These are phyloP conservation scores for Aleiodes testaceus DNA, from an alignment of 2,888 invertebrate genomes.

Conservation along the genomic window DNA sequence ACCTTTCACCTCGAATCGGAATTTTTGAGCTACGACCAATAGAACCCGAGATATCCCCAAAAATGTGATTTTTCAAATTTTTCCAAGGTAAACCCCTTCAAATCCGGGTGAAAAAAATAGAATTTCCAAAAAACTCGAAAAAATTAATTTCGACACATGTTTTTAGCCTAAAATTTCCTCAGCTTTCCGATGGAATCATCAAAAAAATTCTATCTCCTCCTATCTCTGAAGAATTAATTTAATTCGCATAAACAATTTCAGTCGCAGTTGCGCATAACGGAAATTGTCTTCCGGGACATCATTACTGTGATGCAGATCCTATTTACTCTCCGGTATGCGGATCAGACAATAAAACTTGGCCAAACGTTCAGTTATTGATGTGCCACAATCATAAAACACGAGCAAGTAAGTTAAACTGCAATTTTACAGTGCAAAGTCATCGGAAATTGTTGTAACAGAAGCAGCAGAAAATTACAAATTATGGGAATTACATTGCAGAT, in stretches of 20 bases:
- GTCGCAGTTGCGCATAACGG: slow-evolving; percentile 43
- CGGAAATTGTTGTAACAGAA: not conserved
- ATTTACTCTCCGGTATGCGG: slow-evolving; percentile 59
- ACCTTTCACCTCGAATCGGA: too few species aligned
- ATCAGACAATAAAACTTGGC: slow-evolving; percentile 56
- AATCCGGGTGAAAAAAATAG: too few species aligned
- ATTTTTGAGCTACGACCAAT: too few species aligned
- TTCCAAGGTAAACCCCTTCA: too few species aligned
- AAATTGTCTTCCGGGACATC: slow-evolving; percentile 45
- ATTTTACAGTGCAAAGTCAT: not conserved
- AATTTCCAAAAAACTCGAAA: too few species aligned
- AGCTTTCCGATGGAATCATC: too few species aligned
- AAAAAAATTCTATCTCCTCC: too few species aligned
- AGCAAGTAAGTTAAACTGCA: slow-evolving; percentile 27
- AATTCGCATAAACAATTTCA: not conserved
- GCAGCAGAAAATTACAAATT: not conserved
- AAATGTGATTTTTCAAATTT: too few species aligned
- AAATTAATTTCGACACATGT: too few species aligned
- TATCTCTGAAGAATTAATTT: not conserved
- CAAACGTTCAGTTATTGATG: slow-evolving; percentile 56
- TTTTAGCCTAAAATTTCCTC: too few species aligned
- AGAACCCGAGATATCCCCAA: too few species aligned
- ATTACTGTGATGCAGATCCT: slow-evolving; percentile 51
- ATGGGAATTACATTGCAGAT: slow-evolving; percentile 42
- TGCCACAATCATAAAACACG: slow-evolving; percentile 52